phyloP scores from a whole-genome alignment of 2,113 vertebrate species.

The Suricata suricatta region DNA sequence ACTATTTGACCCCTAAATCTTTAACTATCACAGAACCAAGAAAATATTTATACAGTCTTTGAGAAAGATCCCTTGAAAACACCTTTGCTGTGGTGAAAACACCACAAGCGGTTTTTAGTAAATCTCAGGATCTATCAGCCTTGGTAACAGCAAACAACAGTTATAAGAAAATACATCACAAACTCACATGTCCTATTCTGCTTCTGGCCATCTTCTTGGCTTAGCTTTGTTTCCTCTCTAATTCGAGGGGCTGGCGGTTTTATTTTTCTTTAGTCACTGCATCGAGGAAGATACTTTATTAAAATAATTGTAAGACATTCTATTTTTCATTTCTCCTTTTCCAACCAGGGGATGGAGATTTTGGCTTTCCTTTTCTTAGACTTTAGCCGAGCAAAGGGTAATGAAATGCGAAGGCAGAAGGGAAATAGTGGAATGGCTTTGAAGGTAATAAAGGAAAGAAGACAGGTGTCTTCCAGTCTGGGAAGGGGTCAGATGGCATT shows the following conservation, averaged over 20 bases:
- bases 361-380: neutral
- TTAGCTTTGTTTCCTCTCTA: neutral
- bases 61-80: neutral
- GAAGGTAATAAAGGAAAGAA: neutral
- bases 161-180: neutral
- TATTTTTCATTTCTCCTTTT: neutral
- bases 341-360: neutral
- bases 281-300: neutral
- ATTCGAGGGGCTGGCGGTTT: neutral
- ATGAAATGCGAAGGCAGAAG: neutral
- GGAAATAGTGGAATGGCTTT: neutral
- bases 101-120: neutral
- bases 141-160: neutral
- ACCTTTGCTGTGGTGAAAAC: neutral
- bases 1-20: neutral
- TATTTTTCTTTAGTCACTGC: neutral
- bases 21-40: neutral
- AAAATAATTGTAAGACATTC: neutral
- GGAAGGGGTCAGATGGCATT: neutral
- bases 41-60: neutral
- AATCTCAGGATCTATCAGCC: neutral
- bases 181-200: too few relatives aligned
- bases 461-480: neutral
- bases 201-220: neutral
- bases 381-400: neutral